Conservation (phyloP, 2,888 invertebrate species). For the Metacarcinus magister region DNA sequence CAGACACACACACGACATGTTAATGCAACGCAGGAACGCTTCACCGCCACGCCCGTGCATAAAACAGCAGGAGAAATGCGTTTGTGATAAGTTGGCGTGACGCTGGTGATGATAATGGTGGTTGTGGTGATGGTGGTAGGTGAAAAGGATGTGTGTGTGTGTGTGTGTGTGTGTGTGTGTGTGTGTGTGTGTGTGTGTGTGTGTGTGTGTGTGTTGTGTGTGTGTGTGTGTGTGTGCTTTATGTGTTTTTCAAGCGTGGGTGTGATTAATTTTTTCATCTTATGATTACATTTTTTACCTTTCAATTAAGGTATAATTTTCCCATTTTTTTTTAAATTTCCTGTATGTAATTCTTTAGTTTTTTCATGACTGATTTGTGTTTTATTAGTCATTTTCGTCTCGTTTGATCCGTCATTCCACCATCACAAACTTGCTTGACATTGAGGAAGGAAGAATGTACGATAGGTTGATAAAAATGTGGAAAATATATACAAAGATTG, state of each 20-base stretch:
- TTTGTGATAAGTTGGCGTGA: not conserved
- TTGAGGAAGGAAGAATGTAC: not conserved
- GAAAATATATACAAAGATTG: not conserved
- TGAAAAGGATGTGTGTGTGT: not conserved
- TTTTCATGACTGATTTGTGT: not conserved
- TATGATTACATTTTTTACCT: not conserved
- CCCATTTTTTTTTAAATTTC: not conserved
- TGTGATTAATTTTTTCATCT: not conserved
- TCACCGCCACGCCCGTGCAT: not conserved
- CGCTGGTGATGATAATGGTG: not conserved
- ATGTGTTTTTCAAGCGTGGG: not conserved
- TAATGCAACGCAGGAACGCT: not conserved
- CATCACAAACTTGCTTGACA: not conserved
- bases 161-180: not conserved
- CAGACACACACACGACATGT: not conserved
- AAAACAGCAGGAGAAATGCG: constrained; percentile 6
- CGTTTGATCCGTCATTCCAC: not conserved
- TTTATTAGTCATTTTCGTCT: not conserved
- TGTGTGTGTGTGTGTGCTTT: too few relatives aligned
- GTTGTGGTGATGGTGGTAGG: not conserved
- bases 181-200: not conserved
- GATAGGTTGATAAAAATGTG: not conserved
- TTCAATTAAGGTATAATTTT: not conserved
- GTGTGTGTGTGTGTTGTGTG: not conserved
- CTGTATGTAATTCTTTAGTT: not conserved